Conservation (phyloP, 2,797 vertebrate species). For the Gadopsis marmoratus region DNA sequence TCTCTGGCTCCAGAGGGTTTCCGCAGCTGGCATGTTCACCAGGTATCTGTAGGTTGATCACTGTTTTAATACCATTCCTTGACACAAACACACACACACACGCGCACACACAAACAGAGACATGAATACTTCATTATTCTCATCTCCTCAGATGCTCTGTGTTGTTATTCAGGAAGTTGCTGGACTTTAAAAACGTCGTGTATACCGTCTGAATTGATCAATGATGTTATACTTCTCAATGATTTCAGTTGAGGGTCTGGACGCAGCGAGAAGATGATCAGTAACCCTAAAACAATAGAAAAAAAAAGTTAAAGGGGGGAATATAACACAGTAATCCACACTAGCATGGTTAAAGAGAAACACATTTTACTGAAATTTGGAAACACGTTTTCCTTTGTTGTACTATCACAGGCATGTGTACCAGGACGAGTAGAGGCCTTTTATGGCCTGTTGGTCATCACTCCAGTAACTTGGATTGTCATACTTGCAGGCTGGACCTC, state of each 20-base stretch:
- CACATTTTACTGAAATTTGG: not conserved
- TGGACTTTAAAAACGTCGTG: not conserved
- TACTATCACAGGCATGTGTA: constrained; percentile 60
- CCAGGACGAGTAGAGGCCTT: constrained; percentile 97
- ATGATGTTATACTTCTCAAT: constrained; percentile 93
- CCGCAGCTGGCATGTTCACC: constrained; percentile 98
- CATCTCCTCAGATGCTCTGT: not conserved
- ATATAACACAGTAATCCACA: not conserved
- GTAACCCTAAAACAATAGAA: constrained; percentile 88
- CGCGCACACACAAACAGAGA: constrained; percentile 27
- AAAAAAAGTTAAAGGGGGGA: not conserved
- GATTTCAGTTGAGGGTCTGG: constrained; percentile 94
- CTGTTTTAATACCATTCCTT: constrained; percentile 92
- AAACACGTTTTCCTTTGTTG: not conserved
- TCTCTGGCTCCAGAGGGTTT: constrained; percentile 92
- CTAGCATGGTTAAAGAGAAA: not conserved
- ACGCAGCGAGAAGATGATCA: constrained; percentile 93
- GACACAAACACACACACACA: constrained; percentile 36
- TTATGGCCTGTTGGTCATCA: constrained; percentile 92
- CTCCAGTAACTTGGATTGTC: constrained; percentile 93
- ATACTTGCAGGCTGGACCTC: constrained; percentile 95
- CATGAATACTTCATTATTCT: constrained; percentile 17
- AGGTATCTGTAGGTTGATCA: constrained; percentile 96
- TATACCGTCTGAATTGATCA: constrained; percentile 93
- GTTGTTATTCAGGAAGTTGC: not conserved